These are phyloP conservation scores for Cydia pomonella DNA, from an alignment of 1,140 invertebrate species.

Conservation along the genomic window DNA sequence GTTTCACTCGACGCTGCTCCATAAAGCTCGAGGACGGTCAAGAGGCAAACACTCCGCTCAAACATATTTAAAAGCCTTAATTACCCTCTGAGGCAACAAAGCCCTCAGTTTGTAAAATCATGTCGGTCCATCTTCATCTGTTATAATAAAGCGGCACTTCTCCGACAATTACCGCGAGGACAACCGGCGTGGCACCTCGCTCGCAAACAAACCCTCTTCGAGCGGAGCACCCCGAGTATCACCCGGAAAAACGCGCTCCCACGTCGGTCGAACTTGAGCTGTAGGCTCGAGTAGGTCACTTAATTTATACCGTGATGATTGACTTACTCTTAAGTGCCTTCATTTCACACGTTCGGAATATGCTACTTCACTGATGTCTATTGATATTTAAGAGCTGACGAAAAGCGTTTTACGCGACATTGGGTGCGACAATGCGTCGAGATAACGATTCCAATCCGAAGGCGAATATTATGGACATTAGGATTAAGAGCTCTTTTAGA, in stretches of 20 bases:
- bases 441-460: too few relatives aligned
- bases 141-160: conserved; percentile 39
- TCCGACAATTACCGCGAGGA: conserved; percentile 48
- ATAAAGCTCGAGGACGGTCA: conserved; percentile 16
- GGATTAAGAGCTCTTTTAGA: too few relatives aligned
- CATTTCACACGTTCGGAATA: background rate
- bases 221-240: background rate
- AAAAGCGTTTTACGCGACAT: background rate
- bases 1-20: conserved; percentile 13
- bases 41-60: conserved; percentile 11
- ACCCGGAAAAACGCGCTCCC: conserved; percentile 14
- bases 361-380: background rate
- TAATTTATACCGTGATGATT: background rate
- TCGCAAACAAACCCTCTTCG: conserved; percentile 56
- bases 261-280: too few relatives aligned
- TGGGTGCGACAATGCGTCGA: background rate
- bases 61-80: conserved; percentile 26
- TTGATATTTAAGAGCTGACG: background rate
- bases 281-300: background rate
- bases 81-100: conserved; percentile 6
- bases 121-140: conserved; percentile 31
- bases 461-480: too few relatives aligned
- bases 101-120: conserved; percentile 20
- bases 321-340: background rate
- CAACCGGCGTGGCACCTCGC: conserved; percentile 35